A percentile compares a stretch with the other conserved stretches of the same genome.
Evolutionary conservation across 2,797 vertebrate genomes (phyloP).

Genomic region (Tympanoctomys barrerae): DNA sequence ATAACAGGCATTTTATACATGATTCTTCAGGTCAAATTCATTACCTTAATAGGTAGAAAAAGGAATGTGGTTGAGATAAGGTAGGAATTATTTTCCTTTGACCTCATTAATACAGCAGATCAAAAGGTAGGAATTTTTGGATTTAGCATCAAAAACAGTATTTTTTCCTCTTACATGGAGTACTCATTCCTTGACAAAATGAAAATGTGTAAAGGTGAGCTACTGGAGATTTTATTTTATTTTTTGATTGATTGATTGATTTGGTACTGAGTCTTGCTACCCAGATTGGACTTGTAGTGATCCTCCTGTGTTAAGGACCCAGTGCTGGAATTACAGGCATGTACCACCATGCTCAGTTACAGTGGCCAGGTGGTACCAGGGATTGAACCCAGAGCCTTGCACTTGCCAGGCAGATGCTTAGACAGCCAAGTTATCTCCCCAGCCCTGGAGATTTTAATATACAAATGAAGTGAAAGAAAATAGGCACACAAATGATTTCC

Average conservation of each 20-base stretch:
- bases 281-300: no score
- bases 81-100: neutral
- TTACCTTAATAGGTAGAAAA: neutral
- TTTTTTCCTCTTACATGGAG: neutral
- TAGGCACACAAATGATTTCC: neutral
- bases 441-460: no score
- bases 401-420: no score
- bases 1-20: neutral
- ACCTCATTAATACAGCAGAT: neutral
- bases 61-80: neutral
- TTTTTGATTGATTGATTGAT: no score
- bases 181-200: fast-evolving
- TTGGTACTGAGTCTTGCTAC: no score
- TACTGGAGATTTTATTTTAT: no score
- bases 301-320: no score
- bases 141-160: neutral
- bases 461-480: neutral
- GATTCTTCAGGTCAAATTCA: neutral
- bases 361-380: no score
- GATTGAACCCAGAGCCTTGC: no score
- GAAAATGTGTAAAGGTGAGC: fast-evolving
- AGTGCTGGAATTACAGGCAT: no score
- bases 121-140: neutral
- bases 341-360: no score
- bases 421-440: no score